Base-by-base conservation (phyloP, 2,888 invertebrate genomes). In the Tridacna gigas region DNA sequence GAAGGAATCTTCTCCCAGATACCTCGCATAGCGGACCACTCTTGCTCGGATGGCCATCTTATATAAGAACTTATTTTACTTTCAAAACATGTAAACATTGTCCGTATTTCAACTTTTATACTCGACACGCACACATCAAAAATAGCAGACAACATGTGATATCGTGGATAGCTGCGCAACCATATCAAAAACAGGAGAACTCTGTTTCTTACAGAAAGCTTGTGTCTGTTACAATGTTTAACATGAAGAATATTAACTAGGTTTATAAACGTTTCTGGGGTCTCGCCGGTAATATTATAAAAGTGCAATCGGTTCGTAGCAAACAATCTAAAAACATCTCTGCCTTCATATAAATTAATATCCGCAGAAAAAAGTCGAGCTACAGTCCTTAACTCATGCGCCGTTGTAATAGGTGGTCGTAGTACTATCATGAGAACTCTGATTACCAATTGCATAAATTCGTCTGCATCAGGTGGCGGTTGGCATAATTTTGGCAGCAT, bases 1-100 rank as follows among this genome's bases (percentile, higher is more conserved):
- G 12, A 25, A 2, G 22, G 67, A 51, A 77, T 25, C 66, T 77
- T 77, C 4, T 0, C 18, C 77, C 77, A 77, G 0, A 51, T 28
- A 67, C 77, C 77, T 5, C 20, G 15, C 20, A 28, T 11, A 7
- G 22, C 18, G 0, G 15, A 28, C 67, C 66, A 77, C 26, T 77
- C 51, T 22, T n/a, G 11, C 11, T 28, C 0, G 20, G 56, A 25
- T 28, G 75, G 63, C 75, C 75, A 77, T 28, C 18, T 60, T n/a
- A 65, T 25, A 9, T 45, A 56, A 22, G 25, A 3, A 56, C 20
- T 56, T n/a, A 74, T n/a, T 51, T 9, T 74, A 15, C 20, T 60
- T 26, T n/a, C 26, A 18, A 66, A 73, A 60, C 22, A 74, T 25
- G 25, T 20, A 15, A n/a, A n/a, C n/a, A n/a, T n/a, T n/a, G n/a